A percentile compares a stretch with the other conserved stretches of the same genome.
These are phyloP conservation scores for Gerosis bhagava DNA, from an alignment of 2,888 invertebrate genomes.

Conservation along the genomic window DNA sequence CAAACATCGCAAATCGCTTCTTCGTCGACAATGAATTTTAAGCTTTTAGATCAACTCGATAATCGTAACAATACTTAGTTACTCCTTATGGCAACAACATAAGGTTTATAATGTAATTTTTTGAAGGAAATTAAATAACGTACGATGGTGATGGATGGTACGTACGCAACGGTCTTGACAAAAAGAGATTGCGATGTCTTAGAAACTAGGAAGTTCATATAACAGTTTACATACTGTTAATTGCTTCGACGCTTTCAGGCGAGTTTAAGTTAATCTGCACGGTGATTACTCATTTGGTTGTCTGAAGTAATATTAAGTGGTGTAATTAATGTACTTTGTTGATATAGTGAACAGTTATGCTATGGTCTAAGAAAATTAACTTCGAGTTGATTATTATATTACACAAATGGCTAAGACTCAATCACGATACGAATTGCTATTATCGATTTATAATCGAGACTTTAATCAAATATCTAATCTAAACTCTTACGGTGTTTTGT, in stretches of 20 bases:
- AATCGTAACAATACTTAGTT: constrained; percentile 6
- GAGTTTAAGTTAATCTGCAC: constrained; percentile 16
- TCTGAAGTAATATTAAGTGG: constrained; percentile 15
- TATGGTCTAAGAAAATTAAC: no score
- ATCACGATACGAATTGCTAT: no score
- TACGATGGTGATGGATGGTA: constrained; percentile 18
- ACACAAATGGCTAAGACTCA: no score
- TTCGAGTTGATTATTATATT: no score
- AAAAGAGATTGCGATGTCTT: constrained; percentile 15
- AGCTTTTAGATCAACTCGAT: constrained; percentile 2
- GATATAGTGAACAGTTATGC: no score
- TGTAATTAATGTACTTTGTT: constrained; percentile 10
- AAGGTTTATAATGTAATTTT: constrained; percentile 13
- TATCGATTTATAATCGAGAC: no score
- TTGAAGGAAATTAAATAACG: constrained; percentile 10
- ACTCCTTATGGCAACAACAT: constrained; percentile 14
- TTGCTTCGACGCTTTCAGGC: constrained; percentile 16
- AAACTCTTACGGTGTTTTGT: no score
- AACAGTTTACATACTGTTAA: constrained; percentile 21
- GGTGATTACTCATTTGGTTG: constrained; percentile 17
- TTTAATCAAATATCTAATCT: no score
- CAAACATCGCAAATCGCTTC: no score
- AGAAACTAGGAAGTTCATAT: constrained; percentile 21
- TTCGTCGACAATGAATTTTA: not conserved
- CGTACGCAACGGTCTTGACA: constrained; percentile 8